These are phyloP conservation scores for Ceratotherium simum DNA, from an alignment of 2,113 vertebrate genomes.

Conservation along the genomic window DNA sequence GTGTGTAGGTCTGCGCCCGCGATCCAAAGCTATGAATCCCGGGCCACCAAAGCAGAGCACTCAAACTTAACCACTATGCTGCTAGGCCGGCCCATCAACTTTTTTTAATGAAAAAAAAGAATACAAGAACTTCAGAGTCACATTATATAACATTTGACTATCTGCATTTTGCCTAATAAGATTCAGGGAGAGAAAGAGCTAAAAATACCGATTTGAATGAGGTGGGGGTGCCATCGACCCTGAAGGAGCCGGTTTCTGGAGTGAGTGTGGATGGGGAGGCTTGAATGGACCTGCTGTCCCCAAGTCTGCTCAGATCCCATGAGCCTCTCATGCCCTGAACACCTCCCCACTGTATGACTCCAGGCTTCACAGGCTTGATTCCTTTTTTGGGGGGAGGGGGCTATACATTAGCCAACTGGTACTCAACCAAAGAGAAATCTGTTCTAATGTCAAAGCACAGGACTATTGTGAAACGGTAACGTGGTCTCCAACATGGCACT, in stretches of 20 bases:
- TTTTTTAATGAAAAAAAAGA: not conserved
- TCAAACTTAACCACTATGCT: too few species aligned
- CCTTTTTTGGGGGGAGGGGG: not conserved
- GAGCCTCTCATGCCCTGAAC: not conserved
- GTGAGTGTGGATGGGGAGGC: accelerated
- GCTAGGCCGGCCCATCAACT: too few species aligned
- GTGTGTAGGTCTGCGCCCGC: too few species aligned
- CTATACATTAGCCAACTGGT: not conserved
- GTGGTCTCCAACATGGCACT: accelerated
- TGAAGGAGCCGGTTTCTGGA: not conserved
- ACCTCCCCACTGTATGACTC: not conserved
- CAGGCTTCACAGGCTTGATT: not conserved
- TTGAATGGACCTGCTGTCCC: not conserved
- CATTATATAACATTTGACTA: not conserved
- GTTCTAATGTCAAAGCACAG: not conserved
- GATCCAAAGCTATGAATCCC: too few species aligned
- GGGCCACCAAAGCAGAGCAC: too few species aligned
- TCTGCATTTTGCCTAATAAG: not conserved
- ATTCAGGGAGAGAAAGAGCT: not conserved
- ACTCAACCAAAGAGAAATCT: not conserved
- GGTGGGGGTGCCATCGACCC: not conserved
- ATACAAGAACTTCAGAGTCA: not conserved
- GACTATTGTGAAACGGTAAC: accelerated
- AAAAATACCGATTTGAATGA: not conserved
- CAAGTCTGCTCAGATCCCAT: not conserved